Conservation (phyloP, 1,140 invertebrate genomes). For the Orius laevigatus region DNA sequence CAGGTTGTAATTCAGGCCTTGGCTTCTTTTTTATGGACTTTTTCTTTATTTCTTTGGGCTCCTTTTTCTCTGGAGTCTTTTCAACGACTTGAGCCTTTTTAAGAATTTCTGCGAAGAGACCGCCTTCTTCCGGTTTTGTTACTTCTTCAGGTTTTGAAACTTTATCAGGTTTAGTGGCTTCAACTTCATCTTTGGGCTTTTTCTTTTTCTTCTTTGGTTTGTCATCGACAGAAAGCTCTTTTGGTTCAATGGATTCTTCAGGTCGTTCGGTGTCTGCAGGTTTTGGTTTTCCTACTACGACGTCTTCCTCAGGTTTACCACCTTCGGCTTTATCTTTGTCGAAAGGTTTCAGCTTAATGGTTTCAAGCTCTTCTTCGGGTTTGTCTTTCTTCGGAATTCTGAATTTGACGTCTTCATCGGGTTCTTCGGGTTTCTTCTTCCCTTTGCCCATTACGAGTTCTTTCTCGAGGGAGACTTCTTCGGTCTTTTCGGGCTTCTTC, state of each 20-base stretch:
- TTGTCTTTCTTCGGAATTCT: constrained; percentile 28
- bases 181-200: constrained; percentile 3
- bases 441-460: constrained; percentile 23
- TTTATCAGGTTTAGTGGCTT: constrained; percentile 13
- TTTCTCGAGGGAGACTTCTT: constrained; percentile 23
- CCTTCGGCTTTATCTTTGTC: constrained; percentile 16
- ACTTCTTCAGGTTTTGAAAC: constrained; percentile 10
- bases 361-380: constrained; percentile 22
- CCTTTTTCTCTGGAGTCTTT: constrained; percentile 11
- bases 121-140: constrained; percentile 23
- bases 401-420: constrained; percentile 26
- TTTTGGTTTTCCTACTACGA: constrained; percentile 19
- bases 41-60: constrained; percentile 16
- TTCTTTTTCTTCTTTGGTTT: constrained; percentile 20
- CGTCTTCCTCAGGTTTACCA: constrained; percentile 17
- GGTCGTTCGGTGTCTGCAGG: constrained; percentile 18
- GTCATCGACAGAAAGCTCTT: neutral
- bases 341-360: constrained; percentile 20
- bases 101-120: constrained; percentile 24
- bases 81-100: constrained; percentile 21
- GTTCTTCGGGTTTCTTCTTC: constrained; percentile 25
- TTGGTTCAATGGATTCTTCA: constrained; percentile 14
- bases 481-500: constrained; percentile 16
- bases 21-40: constrained; percentile 19
- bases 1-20: constrained; percentile 10